A percentile compares a stretch with the other conserved stretches of the same genome.
Evolutionary conservation across 1,140 invertebrate species (phyloP).

Genomic region (Euschistus heros): DNA sequence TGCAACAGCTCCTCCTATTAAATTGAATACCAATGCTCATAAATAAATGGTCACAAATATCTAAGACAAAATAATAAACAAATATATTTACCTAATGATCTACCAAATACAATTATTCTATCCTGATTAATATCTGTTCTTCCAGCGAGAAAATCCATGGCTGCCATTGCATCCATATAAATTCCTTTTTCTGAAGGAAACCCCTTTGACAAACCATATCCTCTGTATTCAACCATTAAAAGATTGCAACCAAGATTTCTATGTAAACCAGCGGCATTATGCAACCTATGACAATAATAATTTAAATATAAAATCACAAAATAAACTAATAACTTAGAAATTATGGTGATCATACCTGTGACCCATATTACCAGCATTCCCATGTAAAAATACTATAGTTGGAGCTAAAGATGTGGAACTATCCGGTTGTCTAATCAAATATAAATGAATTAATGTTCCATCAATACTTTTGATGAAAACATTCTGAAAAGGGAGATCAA

Average conservation of each 20-base stretch:
- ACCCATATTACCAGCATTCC: slow-evolving; percentile 93
- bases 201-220: slow-evolving; percentile 88
- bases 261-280: slow-evolving; percentile 68
- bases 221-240: slow-evolving; percentile 83
- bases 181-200: slow-evolving; percentile 74
- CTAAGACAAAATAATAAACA: background rate
- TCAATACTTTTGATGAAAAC: slow-evolving; percentile 66
- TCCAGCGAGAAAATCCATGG: slow-evolving; percentile 69
- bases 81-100: slow-evolving; percentile 61
- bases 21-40: background rate
- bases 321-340: background rate
- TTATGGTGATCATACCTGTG: slow-evolving; percentile 55
- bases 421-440: slow-evolving; percentile 69
- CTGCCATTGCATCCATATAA: slow-evolving; percentile 77
- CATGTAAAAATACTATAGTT: slow-evolving; percentile 84
- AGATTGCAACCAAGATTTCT: slow-evolving; percentile 72
- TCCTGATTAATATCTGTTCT: slow-evolving; percentile 70
- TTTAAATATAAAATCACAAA: background rate
- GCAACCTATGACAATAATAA: slow-evolving; percentile 43
- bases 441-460: slow-evolving; percentile 71
- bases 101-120: slow-evolving; percentile 85
- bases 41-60: background rate
- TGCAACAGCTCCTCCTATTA: slow-evolving; percentile 67
- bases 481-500: slow-evolving; percentile 75
- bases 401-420: slow-evolving; percentile 49